A percentile compares a stretch with the other conserved stretches of the same genome.
Evolutionary conservation across 2,888 invertebrate species (phyloP).

Genomic region (Euplagia quadripunctaria): DNA sequence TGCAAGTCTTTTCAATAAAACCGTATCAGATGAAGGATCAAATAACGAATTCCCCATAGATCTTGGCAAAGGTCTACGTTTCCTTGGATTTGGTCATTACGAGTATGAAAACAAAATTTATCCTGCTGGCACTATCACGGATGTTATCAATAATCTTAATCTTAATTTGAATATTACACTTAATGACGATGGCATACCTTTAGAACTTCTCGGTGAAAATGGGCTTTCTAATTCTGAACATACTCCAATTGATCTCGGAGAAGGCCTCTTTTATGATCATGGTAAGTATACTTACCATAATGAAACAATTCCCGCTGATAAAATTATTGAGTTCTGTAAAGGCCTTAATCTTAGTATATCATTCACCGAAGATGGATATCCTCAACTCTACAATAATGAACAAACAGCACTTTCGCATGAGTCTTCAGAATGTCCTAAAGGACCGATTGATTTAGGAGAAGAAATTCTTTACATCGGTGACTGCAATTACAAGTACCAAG

Average conservation of each 20-base stretch:
- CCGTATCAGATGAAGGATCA: not conserved
- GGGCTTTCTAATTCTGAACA: not conserved
- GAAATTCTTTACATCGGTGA: constrained; percentile 13
- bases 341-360: not conserved
- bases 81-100: constrained; percentile 9
- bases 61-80: not conserved
- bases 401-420: not conserved
- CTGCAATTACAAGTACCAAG: constrained; percentile 17
- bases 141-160: not conserved
- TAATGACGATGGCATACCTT: not conserved
- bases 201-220: not conserved
- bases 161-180: not conserved
- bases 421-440: constrained; percentile 1
- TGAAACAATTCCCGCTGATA: constrained; percentile 1
- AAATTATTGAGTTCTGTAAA: constrained; percentile 4
- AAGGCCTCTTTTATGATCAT: not conserved
- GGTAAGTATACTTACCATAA: not conserved
- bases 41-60: not conserved
- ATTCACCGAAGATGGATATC: not conserved
- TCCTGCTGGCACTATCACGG: not conserved
- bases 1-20: not conserved
- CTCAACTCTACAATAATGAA: not conserved
- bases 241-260: not conserved
- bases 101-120: constrained; percentile 7
- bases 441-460: constrained; percentile 14